Evolutionary conservation across 2,113 vertebrate genomes (phyloP).

Genomic region (Oceanodroma tethys): DNA sequence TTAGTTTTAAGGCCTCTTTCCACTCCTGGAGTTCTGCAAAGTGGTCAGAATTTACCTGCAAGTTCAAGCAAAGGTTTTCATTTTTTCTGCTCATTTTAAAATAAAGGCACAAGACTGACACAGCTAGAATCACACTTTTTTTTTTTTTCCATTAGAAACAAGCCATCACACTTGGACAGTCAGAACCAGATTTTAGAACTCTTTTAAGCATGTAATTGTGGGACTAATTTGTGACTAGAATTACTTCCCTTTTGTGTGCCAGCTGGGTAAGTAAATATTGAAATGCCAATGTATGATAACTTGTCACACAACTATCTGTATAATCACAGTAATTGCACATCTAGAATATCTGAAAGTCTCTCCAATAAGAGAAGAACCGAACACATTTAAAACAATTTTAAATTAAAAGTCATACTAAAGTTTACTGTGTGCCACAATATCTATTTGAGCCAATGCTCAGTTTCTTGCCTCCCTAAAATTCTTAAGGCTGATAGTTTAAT

Average conservation of each 20-base stretch:
- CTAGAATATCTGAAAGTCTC: neutral
- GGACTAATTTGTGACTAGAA: neutral
- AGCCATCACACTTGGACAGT: neutral
- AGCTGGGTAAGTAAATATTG: neutral
- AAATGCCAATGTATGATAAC: neutral
- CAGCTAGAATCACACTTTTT: neutral
- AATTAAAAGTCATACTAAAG: neutral
- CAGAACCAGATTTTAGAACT: neutral
- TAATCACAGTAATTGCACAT: neutral
- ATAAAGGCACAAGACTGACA: neutral
- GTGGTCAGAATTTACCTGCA: neutral
- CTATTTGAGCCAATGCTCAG: neutral
- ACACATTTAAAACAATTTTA: neutral
- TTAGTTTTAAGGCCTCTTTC: neutral
- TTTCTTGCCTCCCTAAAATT: neutral
- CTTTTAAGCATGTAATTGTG: neutral
- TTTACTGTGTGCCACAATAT: neutral
- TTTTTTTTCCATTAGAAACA: neutral
- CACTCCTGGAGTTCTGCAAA: neutral
- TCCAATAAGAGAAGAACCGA: neutral
- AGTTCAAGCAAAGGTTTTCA: neutral
- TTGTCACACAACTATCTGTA: neutral
- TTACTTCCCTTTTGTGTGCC: neutral
- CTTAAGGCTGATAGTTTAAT: conserved; percentile 9
- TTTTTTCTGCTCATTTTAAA: neutral